These are phyloP conservation scores for Icerya purchasi DNA, from an alignment of 2,888 invertebrate genomes.

Conservation along the genomic window DNA sequence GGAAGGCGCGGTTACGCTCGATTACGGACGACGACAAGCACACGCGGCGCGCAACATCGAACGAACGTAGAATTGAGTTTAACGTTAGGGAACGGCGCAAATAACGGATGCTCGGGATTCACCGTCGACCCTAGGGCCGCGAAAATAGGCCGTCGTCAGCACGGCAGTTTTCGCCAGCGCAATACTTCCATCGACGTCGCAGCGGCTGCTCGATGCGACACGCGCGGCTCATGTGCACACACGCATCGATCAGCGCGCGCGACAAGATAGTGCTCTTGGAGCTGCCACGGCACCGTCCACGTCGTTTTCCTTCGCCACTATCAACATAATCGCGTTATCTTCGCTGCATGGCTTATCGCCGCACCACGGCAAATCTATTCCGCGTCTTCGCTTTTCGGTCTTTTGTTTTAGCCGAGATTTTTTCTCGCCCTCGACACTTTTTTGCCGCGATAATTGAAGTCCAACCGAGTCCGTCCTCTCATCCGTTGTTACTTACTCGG, in stretches of 20 bases:
- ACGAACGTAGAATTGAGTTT: neutral
- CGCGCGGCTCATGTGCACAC: neutral
- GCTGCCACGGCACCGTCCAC: neutral
- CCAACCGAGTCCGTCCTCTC: too few relatives aligned
- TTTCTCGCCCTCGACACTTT: too few relatives aligned
- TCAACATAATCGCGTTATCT: slow-evolving; percentile 1
- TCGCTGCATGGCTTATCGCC: neutral
- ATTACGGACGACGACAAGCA: neutral
- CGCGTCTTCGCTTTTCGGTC: too few relatives aligned
- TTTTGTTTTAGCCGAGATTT: too few relatives aligned
- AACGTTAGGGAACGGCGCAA: slow-evolving; percentile 24
- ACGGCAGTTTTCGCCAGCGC: too few relatives aligned
- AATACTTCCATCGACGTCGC: too few relatives aligned
- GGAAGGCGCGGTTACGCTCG: neutral
- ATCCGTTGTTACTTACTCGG: too few relatives aligned
- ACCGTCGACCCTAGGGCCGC: slow-evolving; percentile 6
- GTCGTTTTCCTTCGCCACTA: slow-evolving; percentile 1
- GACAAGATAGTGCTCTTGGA: slow-evolving; percentile 8
- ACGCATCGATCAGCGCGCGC: slow-evolving; percentile 12
- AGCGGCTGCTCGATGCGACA: slow-evolving; percentile 6
- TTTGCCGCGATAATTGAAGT: too few relatives aligned
- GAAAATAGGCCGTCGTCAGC: slow-evolving; percentile 9
- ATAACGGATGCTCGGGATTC: slow-evolving; percentile 28
- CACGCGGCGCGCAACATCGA: neutral
- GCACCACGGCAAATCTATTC: too few relatives aligned